These are phyloP conservation scores for Ennomos erosarius DNA, from an alignment of 2,888 invertebrate species.

Conservation along the genomic window DNA sequence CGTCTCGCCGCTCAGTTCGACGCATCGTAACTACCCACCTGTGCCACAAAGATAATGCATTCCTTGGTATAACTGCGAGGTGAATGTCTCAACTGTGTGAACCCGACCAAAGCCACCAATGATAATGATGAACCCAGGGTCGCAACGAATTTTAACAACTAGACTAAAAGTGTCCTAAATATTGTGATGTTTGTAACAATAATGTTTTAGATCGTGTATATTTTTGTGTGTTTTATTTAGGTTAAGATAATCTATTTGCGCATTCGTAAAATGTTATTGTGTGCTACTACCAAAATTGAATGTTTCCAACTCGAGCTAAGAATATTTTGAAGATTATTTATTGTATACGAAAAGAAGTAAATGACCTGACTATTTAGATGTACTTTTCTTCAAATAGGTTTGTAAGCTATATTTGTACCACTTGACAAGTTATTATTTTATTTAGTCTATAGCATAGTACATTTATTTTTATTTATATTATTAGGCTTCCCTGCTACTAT, in stretches of 20 bases:
- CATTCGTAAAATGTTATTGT: conserved; percentile 80
- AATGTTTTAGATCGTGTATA: conserved; percentile 81
- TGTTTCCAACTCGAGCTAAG: conserved; percentile 24
- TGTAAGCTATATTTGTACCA: conserved; percentile 26
- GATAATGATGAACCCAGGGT: conserved; percentile 61
- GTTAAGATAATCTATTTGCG: conserved; percentile 64
- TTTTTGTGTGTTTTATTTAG: conserved; percentile 83
- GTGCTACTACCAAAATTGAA: conserved; percentile 41
- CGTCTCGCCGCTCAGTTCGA: conserved; percentile 80
- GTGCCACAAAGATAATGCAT: conserved; percentile 63
- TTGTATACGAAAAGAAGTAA: conserved; percentile 27
- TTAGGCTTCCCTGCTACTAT: conserved; percentile 55
- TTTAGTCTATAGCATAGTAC: conserved; percentile 36
- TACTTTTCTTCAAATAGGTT: conserved; percentile 21
- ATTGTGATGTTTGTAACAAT: conserved; percentile 84
- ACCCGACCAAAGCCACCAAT: conserved; percentile 55
- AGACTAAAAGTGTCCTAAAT: conserved; percentile 79
- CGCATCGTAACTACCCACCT: conserved; percentile 66
- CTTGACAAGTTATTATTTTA: conserved; percentile 33
- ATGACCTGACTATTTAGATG: conserved; percentile 25
- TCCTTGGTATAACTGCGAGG: conserved; percentile 60
- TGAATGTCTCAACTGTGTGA: conserved; percentile 60
- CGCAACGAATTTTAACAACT: conserved; percentile 80
- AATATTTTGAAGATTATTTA: conserved; percentile 25
- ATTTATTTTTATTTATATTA: conserved; percentile 50